Percentiles rank a stretch among this genome's conserved stretches.
These are phyloP conservation scores for Lytechinus pictus DNA, from an alignment of 35 echinoderm and acorn worm species.

Conservation along the genomic window DNA sequence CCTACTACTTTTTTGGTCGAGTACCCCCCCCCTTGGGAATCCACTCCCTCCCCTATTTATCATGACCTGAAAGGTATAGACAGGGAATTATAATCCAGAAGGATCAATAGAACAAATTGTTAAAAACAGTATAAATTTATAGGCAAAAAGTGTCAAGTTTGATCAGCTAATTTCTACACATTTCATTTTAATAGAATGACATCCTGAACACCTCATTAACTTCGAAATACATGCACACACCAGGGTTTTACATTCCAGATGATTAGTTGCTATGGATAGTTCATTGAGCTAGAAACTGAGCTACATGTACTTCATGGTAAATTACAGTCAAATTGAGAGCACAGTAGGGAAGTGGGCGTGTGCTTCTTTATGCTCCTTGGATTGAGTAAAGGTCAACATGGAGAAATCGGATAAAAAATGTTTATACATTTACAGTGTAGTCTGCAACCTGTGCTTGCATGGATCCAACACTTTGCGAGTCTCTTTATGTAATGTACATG, in stretches of 20 bases:
- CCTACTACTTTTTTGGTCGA: too few species aligned
- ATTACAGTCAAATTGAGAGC: not conserved
- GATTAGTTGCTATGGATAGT: not conserved
- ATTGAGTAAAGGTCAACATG: not conserved
- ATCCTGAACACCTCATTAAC: not conserved
- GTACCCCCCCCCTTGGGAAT: too few species aligned
- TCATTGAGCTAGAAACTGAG: not conserved
- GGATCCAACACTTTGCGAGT: too few species aligned
- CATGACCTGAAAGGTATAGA: too few species aligned
- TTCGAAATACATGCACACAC: not conserved
- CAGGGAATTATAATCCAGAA: too few species aligned
- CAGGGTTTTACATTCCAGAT: not conserved
- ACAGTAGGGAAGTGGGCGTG: slow-evolving; percentile 15
- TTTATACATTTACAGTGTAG: not conserved
- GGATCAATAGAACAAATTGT: too few species aligned
- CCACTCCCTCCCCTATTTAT: too few species aligned
- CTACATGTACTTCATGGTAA: not conserved
- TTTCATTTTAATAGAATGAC: not conserved
- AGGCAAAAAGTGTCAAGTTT: too few species aligned
- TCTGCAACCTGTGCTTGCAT: not conserved
- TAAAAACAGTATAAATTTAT: too few species aligned
- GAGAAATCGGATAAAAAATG: not conserved
- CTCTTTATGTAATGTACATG: too few species aligned
- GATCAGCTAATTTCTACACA: too few species aligned
- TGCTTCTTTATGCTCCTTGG: not conserved